Evolutionary conservation across 2,888 invertebrate genomes (phyloP), one percentile per base, ranked within the genome.

Genomic region (Polydrusus pterygomalis): DNA sequence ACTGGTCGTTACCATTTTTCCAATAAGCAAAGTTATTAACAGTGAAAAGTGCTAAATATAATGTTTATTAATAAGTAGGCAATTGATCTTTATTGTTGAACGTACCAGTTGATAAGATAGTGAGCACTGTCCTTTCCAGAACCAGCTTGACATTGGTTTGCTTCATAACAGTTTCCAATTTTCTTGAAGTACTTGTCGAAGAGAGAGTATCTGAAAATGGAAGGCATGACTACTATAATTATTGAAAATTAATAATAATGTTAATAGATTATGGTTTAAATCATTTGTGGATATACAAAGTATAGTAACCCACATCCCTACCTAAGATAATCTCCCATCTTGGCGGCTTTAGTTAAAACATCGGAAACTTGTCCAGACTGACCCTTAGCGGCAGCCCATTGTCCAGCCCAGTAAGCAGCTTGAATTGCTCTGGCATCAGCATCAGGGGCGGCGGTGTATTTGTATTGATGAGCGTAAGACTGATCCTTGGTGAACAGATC

Each of bases 171-270:
- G 77, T 81, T 80, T 68, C 82, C 82, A 51, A 82, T 79, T 71
- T 71, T 78, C 78, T 82, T 82, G 79, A 82, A 82, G 70, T 81
- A 81, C 78, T 81, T 82, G 69, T 82, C 82, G 75, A 81, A 82
- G 0, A 82, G 56, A 15, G 80, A 67, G 58, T 82, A 82, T 65
- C 77, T 67, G 18, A 13, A 51, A 58, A n/a, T 34, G 17, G 25
- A 60, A n/a, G 17, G 17, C 6, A n/a, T 43, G 5, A n/a, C n/a
- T 43, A 43, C n/a, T 43, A 43, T 7, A 11, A 17, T 47, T 47
- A 2, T 47, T 17, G 18, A 40, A 3, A 54, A 38, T 30, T 7
- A 54, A 25, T 38, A 58, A 18, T 1, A 25, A 25, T 25, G 25
- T 25, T 25, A 25, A 3, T 25, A 25, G 25, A 25, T 25, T 25